Conservation (phyloP, 2,888 invertebrate species). For the Augiades crinisus region DNA sequence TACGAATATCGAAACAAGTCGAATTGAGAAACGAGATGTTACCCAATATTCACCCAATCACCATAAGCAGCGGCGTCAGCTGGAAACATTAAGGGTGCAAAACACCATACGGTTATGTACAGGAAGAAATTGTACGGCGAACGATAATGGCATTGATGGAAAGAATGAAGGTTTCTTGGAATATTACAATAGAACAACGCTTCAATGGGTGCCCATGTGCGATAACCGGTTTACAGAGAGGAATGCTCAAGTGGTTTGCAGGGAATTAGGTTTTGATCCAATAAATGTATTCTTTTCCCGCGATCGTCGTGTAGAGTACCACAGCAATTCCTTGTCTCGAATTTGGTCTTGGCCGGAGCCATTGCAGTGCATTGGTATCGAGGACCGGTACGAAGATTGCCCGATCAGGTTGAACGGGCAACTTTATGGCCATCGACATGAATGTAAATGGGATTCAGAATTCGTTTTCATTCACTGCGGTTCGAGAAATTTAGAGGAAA, state of each 20-base stretch:
- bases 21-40: slow-evolving; percentile 63
- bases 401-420: slow-evolving; percentile 95
- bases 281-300: slow-evolving; percentile 94
- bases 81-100: slow-evolving; percentile 78
- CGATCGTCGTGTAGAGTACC: slow-evolving; percentile 92
- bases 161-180: slow-evolving; percentile 94
- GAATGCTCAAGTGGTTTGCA: slow-evolving; percentile 97
- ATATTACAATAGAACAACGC: slow-evolving; percentile 96
- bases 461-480: slow-evolving; percentile 98
- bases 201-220: slow-evolving; percentile 98
- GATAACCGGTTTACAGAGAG: slow-evolving; percentile 97
- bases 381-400: slow-evolving; percentile 89
- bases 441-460: slow-evolving; percentile 93
- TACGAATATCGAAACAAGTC: slow-evolving; percentile 58
- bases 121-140: slow-evolving; percentile 84
- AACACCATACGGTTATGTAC: slow-evolving; percentile 90
- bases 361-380: slow-evolving; percentile 90
- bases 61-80: slow-evolving; percentile 70
- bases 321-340: slow-evolving; percentile 91
- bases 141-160: slow-evolving; percentile 71
- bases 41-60: slow-evolving; percentile 55
- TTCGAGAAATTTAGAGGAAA: slow-evolving; percentile 82
- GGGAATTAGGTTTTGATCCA: slow-evolving; percentile 94
- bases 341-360: slow-evolving; percentile 98
- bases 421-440: slow-evolving; percentile 90